These are phyloP conservation scores for Drosophila mimica DNA, from an alignment of 2,888 invertebrate species.

Conservation along the genomic window DNA sequence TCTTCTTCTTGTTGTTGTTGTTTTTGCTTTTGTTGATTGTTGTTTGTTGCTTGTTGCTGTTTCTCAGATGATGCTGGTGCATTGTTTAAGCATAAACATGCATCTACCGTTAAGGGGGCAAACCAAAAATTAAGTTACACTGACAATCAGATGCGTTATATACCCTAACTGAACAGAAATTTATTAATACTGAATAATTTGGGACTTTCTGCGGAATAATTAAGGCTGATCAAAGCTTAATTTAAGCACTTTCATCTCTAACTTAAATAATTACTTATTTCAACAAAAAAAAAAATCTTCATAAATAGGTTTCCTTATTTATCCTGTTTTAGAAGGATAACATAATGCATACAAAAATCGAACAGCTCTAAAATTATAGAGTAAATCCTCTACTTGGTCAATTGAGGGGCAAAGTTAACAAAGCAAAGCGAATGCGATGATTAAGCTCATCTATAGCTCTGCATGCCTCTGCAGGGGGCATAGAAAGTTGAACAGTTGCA, in stretches of 20 bases:
- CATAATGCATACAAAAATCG: neutral
- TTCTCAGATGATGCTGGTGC: constrained; percentile 45
- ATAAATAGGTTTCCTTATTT: neutral
- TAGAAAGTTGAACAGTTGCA: constrained; percentile 40
- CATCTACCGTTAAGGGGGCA: constrained; percentile 64
- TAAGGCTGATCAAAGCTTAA: neutral
- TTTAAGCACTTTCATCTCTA: neutral
- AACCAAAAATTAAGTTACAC: constrained; percentile 15
- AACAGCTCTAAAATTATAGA: neutral
- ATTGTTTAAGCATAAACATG: constrained; percentile 68
- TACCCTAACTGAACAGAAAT: constrained; percentile 16
- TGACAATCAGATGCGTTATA: neutral
- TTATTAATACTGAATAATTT: too few species aligned
- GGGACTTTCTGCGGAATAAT: neutral
- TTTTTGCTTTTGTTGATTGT: constrained; percentile 29
- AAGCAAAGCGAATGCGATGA: neutral
- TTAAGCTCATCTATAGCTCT: neutral
- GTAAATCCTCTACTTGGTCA: neutral
- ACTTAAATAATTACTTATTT: neutral
- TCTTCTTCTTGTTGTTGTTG: constrained; percentile 31
- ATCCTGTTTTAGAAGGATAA: neutral
- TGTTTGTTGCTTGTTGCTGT: constrained; percentile 28
- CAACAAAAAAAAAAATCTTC: neutral
- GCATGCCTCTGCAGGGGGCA: constrained; percentile 40
- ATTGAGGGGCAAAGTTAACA: neutral